A percentile compares a stretch with the other conserved stretches of the same genome.
These are phyloP conservation scores for Drosophila hydei DNA, from an alignment of 1,140 invertebrate species.

Conservation along the genomic window DNA sequence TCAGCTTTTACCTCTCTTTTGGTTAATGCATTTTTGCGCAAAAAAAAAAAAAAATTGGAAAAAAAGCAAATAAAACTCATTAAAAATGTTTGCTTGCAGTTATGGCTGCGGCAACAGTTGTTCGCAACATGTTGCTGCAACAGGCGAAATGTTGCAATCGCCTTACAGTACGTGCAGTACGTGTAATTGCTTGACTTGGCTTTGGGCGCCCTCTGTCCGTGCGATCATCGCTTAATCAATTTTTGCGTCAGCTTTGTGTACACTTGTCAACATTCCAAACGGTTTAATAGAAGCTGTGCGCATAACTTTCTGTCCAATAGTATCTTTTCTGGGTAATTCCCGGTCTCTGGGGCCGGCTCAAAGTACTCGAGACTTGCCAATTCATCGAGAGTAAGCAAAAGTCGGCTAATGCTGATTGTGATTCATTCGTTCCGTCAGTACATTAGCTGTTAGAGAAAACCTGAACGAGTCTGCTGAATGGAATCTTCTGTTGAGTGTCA, in stretches of 20 bases:
- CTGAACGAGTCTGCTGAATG: no score
- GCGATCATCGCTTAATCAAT: slow-evolving; percentile 38
- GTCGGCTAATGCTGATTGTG: slow-evolving; percentile 23
- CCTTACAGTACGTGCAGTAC: slow-evolving; percentile 1
- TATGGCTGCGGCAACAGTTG: slow-evolving; percentile 24
- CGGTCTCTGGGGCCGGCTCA: neutral
- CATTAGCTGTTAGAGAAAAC: slow-evolving; percentile 19
- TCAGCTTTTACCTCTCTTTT: slow-evolving; percentile 34
- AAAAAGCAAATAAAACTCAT: slow-evolving; percentile 49
- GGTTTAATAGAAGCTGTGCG: slow-evolving; percentile 34
- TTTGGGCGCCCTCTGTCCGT: slow-evolving; percentile 2
- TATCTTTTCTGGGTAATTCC: slow-evolving; percentile 37
- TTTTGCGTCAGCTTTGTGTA: slow-evolving; percentile 46
- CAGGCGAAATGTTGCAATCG: slow-evolving; percentile 46
- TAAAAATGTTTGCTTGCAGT: slow-evolving; percentile 60
- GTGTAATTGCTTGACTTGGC: slow-evolving; percentile 33
- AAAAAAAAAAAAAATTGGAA: slow-evolving; percentile 11
- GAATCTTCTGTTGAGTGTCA: neutral
- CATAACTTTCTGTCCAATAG: slow-evolving; percentile 5
- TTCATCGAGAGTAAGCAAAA: slow-evolving; percentile 40
- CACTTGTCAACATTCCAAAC: slow-evolving; percentile 30
- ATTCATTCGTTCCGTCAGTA: slow-evolving; percentile 35
- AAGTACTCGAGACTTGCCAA: slow-evolving; percentile 39
- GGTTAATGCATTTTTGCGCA: slow-evolving; percentile 8
- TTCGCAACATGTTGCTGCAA: slow-evolving; percentile 56